Evolutionary conservation across 2,113 vertebrate genomes (phyloP).

Genomic region (Chionomys nivalis): DNA sequence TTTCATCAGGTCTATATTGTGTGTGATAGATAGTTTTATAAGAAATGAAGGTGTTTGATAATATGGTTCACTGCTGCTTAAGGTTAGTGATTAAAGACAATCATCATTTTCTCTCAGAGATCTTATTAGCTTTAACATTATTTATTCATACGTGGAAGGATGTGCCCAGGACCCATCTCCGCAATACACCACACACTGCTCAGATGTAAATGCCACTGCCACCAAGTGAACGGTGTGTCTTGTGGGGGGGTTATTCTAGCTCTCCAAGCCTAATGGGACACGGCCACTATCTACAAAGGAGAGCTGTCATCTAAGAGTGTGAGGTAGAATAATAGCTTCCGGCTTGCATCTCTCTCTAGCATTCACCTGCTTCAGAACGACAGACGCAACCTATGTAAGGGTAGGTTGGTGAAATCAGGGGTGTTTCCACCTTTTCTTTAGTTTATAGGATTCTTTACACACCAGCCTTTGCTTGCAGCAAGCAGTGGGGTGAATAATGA

Average conservation of each 20-base stretch:
- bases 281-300: constrained; percentile 72
- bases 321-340: constrained; percentile 71
- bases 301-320: constrained; percentile 59
- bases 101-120: constrained; percentile 93
- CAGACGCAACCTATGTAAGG: constrained; percentile 22
- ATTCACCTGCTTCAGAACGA: constrained; percentile 61
- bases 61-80: constrained; percentile 93
- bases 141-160: constrained; percentile 92
- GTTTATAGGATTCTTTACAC: constrained; percentile 60
- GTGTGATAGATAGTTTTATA: constrained; percentile 97
- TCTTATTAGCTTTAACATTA: constrained; percentile 96
- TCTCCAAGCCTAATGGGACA: constrained; percentile 74
- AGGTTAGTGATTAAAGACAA: constrained; percentile 98
- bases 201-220: constrained; percentile 80
- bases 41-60: constrained; percentile 97
- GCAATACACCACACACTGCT: constrained; percentile 72
- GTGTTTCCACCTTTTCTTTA: neutral
- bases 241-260: constrained; percentile 72
- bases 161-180: constrained; percentile 81
- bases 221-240: constrained; percentile 62
- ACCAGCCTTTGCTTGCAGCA: constrained; percentile 20
- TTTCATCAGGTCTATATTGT: constrained; percentile 94
- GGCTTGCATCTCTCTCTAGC: constrained; percentile 56
- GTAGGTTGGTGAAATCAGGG: constrained; percentile 23
- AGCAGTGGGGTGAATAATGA: neutral